Percentiles rank a stretch among this genome's conserved stretches.
phyloP scores from a whole-genome alignment of 2,888 invertebrate genomes.

The Callimorpha dominula region DNA sequence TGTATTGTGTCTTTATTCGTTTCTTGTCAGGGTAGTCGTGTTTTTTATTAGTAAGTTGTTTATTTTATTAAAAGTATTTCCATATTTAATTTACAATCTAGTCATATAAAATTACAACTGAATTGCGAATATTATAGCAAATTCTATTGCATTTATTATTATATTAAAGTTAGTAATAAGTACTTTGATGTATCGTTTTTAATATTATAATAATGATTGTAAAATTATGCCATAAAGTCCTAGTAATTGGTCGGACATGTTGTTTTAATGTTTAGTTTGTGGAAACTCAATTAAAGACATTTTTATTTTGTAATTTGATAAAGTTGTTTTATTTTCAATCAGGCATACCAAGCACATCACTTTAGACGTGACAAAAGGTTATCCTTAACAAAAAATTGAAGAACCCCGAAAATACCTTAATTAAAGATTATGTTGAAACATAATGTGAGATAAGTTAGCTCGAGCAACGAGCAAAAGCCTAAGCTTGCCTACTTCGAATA shows the following conservation, averaged over 20 bases:
- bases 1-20: too few species aligned
- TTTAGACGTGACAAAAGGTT: too few species aligned
- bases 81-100: not conserved
- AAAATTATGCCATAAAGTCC: conserved; percentile 27
- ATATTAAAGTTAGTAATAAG: conserved; percentile 33
- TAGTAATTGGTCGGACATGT: conserved; percentile 53
- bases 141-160: conserved; percentile 50
- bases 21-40: too few species aligned
- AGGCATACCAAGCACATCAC: not conserved
- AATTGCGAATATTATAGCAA: conserved; percentile 36
- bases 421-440: too few species aligned
- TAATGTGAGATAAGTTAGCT: too few species aligned
- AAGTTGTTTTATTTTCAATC: conserved; percentile 58
- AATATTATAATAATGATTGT: conserved; percentile 42
- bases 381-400: too few species aligned
- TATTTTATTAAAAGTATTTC: not conserved
- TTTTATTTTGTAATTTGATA: conserved; percentile 77
- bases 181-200: conserved; percentile 43
- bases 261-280: conserved; percentile 57
- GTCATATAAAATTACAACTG: conserved; percentile 9
- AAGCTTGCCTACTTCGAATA: too few species aligned
- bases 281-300: conserved; percentile 66
- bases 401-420: too few species aligned
- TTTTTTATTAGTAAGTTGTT: not conserved
- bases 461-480: too few species aligned